These are phyloP conservation scores for Chlamydotis undulata DNA, from an alignment of 2,113 vertebrate genomes.

Conservation along the genomic window DNA sequence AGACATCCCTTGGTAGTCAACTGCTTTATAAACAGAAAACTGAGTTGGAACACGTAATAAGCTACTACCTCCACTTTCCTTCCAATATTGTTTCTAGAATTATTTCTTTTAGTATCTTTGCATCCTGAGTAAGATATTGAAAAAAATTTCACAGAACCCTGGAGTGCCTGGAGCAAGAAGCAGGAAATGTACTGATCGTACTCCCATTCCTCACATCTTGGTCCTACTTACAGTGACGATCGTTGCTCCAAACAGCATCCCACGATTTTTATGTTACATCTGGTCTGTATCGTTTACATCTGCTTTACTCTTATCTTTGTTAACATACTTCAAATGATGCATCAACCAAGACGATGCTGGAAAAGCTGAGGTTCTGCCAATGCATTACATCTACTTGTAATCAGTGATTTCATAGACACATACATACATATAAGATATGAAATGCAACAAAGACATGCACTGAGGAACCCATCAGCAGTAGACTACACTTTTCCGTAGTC, in stretches of 20 bases:
- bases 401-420: not conserved
- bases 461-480: fast-evolving
- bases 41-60: not conserved
- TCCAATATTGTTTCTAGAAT: not conserved
- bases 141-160: not conserved
- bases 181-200: not conserved
- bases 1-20: not conserved
- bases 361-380: not conserved
- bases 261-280: not conserved
- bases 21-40: not conserved
- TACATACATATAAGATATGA: not conserved
- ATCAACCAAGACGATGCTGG: not conserved
- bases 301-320: not conserved
- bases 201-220: not conserved
- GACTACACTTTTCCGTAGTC: not conserved
- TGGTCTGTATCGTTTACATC: not conserved
- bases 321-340: not conserved
- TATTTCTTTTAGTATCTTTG: not conserved
- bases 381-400: not conserved
- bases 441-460: not conserved
- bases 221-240: not conserved
- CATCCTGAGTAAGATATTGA: not conserved
- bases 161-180: not conserved
- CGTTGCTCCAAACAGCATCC: not conserved
- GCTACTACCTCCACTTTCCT: not conserved